Evolutionary conservation across 1,140 invertebrate genomes (phyloP).

Genomic region (Tetramorium parvispinum): DNA sequence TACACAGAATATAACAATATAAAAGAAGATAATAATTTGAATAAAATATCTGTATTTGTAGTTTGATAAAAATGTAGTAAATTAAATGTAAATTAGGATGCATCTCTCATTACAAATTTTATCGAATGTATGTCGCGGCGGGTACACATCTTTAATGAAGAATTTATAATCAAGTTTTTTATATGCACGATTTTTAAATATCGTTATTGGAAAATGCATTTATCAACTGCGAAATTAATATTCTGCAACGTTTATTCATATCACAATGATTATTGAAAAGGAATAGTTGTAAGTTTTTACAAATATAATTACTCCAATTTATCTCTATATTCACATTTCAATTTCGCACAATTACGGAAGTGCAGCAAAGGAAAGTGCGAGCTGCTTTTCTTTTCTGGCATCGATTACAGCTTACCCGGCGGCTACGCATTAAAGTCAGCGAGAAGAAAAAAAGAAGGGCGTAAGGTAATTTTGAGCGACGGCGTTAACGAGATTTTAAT

Average conservation of each 20-base stretch:
- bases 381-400: slow-evolving; percentile 38
- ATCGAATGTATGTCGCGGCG: neutral
- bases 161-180: slow-evolving; percentile 36
- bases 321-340: neutral
- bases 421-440: slow-evolving; percentile 53
- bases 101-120: neutral
- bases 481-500: slow-evolving; percentile 61
- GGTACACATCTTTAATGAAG: neutral
- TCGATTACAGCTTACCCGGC: slow-evolving; percentile 42
- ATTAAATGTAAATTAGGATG: neutral
- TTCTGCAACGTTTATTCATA: neutral
- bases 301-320: slow-evolving; percentile 10
- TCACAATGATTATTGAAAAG: neutral
- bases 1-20: neutral
- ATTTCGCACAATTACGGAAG: slow-evolving; percentile 33
- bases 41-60: neutral
- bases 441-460: slow-evolving; percentile 34
- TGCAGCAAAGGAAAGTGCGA: neutral
- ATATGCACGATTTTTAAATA: neutral
- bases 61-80: slow-evolving; percentile 14
- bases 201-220: neutral
- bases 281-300: neutral
- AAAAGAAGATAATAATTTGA: neutral
- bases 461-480: slow-evolving; percentile 45
- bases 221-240: neutral